phyloP scores from a whole-genome alignment of 2,797 vertebrate genomes.

The Carduelis carduelis region DNA sequence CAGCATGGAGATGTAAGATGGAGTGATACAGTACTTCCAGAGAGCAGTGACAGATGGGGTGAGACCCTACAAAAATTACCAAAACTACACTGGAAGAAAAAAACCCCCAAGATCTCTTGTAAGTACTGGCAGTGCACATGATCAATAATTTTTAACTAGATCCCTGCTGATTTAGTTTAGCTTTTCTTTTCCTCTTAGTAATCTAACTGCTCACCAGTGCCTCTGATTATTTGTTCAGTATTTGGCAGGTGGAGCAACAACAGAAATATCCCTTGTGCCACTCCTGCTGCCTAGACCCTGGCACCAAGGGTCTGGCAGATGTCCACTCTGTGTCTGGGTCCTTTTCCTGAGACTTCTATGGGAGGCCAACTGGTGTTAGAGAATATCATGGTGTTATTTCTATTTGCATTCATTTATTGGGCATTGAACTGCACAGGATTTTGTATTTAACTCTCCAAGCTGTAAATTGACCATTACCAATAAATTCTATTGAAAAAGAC shows the following conservation, averaged over 20 bases:
- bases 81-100: slow-evolving; percentile 19
- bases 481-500: neutral
- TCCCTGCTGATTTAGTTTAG: neutral
- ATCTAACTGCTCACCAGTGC: neutral
- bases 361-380: neutral
- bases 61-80: neutral
- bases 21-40: neutral
- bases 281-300: neutral
- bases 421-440: neutral
- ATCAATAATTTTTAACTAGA: neutral
- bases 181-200: neutral
- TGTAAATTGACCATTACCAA: neutral
- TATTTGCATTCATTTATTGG: neutral
- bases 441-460: neutral
- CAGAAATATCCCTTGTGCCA: neutral
- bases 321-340: neutral
- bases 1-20: neutral
- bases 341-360: neutral
- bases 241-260: neutral
- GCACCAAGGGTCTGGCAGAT: neutral
- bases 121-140: neutral
- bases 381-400: neutral
- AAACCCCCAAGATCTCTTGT: accelerated
- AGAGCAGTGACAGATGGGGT: neutral
- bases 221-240: neutral